Conservation (phyloP, 1,140 invertebrate species). For the Pseudomyrmex pallidus region DNA sequence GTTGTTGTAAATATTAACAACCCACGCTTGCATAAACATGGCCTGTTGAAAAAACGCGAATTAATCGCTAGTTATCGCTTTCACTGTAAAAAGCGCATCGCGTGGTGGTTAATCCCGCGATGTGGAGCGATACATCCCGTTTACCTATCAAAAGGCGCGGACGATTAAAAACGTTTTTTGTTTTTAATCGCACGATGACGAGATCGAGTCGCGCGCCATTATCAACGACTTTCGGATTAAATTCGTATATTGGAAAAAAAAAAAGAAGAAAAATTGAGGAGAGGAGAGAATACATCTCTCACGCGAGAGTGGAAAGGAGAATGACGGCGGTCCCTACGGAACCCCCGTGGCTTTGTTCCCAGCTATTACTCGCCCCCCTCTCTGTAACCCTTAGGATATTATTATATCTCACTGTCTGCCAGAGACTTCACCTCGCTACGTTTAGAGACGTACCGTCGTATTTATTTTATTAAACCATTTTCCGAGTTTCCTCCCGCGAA, state of each 20-base stretch:
- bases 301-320: constrained; percentile 61
- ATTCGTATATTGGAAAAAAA: constrained; percentile 78
- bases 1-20: too few relatives aligned
- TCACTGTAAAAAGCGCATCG: constrained; percentile 23
- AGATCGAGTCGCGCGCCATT: constrained; percentile 52
- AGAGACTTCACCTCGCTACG: constrained; percentile 50
- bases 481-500: constrained; percentile 74
- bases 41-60: background rate
- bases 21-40: background rate
- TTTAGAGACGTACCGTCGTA: constrained; percentile 77
- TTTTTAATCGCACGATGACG: background rate
- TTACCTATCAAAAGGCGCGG: background rate
- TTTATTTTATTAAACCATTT: constrained; percentile 85
- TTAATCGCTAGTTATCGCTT: constrained; percentile 26
- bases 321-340: constrained; percentile 79
- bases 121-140: constrained; percentile 2
- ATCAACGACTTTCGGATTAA: constrained; percentile 83
- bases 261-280: constrained; percentile 51
- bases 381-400: constrained; percentile 83
- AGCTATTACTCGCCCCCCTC: constrained; percentile 84
- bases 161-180: constrained; percentile 67
- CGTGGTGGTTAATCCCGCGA: constrained; percentile 26
- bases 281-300: constrained; percentile 16
- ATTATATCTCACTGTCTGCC: constrained; percentile 84
- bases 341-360: constrained; percentile 85